phyloP scores from a whole-genome alignment of 2,113 vertebrate genomes.

The Ondatra zibethicus region DNA sequence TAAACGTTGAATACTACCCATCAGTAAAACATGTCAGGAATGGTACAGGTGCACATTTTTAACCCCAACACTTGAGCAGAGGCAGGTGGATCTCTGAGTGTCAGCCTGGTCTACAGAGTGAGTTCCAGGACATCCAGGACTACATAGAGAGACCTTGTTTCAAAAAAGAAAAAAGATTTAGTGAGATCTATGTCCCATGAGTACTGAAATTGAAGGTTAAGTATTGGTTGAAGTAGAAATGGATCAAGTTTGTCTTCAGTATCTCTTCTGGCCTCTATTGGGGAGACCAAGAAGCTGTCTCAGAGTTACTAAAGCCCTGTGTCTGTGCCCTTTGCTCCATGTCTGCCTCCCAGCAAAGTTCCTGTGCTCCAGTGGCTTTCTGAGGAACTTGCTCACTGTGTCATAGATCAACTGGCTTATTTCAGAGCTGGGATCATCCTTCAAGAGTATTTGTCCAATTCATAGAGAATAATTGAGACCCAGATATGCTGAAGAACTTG shows the following conservation, averaged over 20 bases:
- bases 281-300: neutral
- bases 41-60: neutral
- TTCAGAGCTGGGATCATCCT: conserved; percentile 18
- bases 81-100: neutral
- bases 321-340: neutral
- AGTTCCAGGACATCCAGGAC: neutral
- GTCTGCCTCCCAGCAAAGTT: neutral
- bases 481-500: neutral
- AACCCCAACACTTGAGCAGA: neutral
- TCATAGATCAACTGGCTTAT: neutral
- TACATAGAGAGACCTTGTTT: neutral
- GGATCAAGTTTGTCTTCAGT: neutral
- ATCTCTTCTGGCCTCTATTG: conserved; percentile 11
- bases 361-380: neutral
- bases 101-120: neutral
- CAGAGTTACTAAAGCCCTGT: neutral
- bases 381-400: conserved; percentile 17
- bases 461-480: neutral
- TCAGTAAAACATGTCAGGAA: neutral
- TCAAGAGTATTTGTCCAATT: neutral
- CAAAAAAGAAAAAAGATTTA: conserved; percentile 51
- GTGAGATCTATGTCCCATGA: neutral
- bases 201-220: conserved; percentile 49
- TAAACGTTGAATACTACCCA: neutral
- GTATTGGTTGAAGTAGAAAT: conserved; percentile 44